Percentiles rank a stretch among this genome's conserved stretches.
Evolutionary conservation across 2,888 invertebrate species (phyloP).

Genomic region (Parnassius smintheus): DNA sequence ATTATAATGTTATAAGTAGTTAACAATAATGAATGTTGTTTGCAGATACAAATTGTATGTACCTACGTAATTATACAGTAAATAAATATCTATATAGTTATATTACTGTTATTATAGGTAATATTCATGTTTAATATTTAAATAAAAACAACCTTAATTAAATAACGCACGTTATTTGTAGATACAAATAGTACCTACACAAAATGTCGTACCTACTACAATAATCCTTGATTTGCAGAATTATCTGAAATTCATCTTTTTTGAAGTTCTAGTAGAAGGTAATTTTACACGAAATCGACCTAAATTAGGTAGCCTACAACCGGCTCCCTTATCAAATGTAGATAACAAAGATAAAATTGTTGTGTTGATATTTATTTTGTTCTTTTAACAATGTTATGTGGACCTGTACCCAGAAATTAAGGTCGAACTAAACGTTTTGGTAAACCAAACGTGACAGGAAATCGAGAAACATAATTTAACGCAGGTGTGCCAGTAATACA

Average conservation of each 20-base stretch:
- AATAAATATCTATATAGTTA: too few species aligned
- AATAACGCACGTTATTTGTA: background rate
- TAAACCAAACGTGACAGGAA: slow-evolving; percentile 50
- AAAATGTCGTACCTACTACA: background rate
- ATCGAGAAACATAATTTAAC: slow-evolving; percentile 17
- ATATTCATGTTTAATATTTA: too few species aligned
- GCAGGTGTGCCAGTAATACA: slow-evolving; percentile 47
- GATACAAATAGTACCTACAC: slow-evolving; percentile 3
- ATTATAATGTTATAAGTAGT: too few species aligned
- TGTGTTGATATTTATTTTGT: slow-evolving; percentile 44
- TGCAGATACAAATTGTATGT: slow-evolving; percentile 8
- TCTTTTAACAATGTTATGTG: slow-evolving; percentile 28
- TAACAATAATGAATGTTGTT: background rate
- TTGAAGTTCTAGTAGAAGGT: slow-evolving; percentile 40
- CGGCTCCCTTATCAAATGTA: slow-evolving; percentile 64
- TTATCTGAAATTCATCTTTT: slow-evolving; percentile 18
- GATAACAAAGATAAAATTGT: slow-evolving; percentile 76
- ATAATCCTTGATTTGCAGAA: background rate
- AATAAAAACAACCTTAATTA: too few species aligned
- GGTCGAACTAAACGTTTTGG: slow-evolving; percentile 24
- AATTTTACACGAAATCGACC: slow-evolving; percentile 54
- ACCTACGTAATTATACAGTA: too few species aligned
- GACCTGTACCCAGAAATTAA: slow-evolving; percentile 20
- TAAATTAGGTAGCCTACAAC: slow-evolving; percentile 61
- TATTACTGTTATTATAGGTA: too few species aligned